Evolutionary conservation across 2,113 vertebrate genomes (phyloP).

Genomic region (Mobula birostris): DNA sequence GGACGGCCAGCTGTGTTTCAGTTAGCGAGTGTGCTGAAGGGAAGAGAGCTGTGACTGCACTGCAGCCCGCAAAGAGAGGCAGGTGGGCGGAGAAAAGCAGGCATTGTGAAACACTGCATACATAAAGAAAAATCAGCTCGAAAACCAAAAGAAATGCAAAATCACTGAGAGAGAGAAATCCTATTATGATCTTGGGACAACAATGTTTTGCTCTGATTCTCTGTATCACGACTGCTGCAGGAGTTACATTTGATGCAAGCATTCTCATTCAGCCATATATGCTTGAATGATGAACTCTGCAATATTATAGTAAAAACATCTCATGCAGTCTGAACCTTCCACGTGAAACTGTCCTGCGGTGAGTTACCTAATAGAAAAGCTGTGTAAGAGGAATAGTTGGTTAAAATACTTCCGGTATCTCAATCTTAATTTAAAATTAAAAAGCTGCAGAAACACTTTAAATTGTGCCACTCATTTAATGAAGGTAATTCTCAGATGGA

Average conservation of each 20-base stretch:
- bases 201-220: conserved; percentile 35
- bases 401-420: not conserved
- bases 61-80: not conserved
- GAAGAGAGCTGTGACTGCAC: not conserved
- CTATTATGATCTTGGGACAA: no score
- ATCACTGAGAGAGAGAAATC: not conserved
- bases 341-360: not conserved
- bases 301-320: not conserved
- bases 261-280: not conserved
- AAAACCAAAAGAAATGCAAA: not conserved
- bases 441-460: not conserved
- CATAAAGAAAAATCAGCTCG: not conserved
- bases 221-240: conserved; percentile 36
- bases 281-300: not conserved
- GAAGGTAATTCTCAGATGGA: not conserved
- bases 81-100: conserved; percentile 13
- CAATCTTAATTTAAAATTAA: not conserved
- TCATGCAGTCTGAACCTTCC: not conserved
- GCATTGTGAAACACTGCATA: conserved; percentile 1
- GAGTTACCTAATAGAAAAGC: not conserved
- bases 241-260: conserved; percentile 39
- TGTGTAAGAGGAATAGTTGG: not conserved
- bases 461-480: not conserved
- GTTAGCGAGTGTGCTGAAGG: not conserved
- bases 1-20: not conserved